Evolutionary conservation across 2,113 vertebrate species (phyloP), one percentile per base, ranked within the genome.

Genomic region (Gopherus evgoodei): DNA sequence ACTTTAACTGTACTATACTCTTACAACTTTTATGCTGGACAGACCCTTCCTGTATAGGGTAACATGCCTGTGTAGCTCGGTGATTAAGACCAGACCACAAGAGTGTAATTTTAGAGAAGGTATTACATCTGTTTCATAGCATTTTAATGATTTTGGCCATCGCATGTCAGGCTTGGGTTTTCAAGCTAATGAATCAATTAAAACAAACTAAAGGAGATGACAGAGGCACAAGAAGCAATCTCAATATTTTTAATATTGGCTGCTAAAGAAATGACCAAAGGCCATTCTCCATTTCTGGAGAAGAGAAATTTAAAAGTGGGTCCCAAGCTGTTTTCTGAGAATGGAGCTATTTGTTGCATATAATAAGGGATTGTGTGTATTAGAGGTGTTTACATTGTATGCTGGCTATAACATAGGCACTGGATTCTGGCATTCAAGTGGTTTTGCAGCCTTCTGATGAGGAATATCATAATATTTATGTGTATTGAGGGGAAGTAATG

Each of bases 401-500:
- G 21, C 50, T 53, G 80, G 11, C 50, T 81, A 31, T 38, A n/a
- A 69, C 19, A 10, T 53, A 52, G 79, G 0, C 1, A 4, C 38
- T 91, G 85, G 86, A 72, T 78, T 57, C 89, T n/a, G 90, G 12
- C 27, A 3, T 65, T 75, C 5, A 50, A 79, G 27, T 65, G 62
- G 62, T n/a, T 65, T 35, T 65, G 62, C 7, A n/a, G 31, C 62
- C 62, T 59, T n/a, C 69, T 54, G 78, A 38, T 81, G 31, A 22
- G 50, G 50, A 57, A 1, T 42, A 25, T 69, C 8, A 12, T 22
- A 38, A 35, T 0, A 1, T n/a, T 0, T 5, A 0, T 3, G n/a
- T 91, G 24, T 35, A 21, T 11, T 76, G 72, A 49, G 62, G 19
- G 81, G 81, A 19, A 79, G 49, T 62, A 80, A 44, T 79, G 56